Evolutionary conservation across 1,140 invertebrate species (phyloP).

Genomic region (Brachionus manjavacas): DNA sequence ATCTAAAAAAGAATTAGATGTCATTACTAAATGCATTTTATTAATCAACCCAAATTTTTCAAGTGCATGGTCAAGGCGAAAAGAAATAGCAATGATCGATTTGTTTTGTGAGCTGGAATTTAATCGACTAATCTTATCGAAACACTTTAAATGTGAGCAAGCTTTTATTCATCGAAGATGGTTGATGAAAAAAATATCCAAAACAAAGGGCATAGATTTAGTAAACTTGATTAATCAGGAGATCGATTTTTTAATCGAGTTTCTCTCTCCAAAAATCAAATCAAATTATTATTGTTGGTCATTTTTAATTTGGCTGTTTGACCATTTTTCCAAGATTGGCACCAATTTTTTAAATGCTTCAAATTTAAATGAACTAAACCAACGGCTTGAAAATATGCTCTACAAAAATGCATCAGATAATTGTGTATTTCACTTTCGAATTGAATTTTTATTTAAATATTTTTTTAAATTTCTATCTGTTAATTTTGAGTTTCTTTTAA

Average conservation of each 20-base stretch:
- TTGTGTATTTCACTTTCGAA: conserved; percentile 16
- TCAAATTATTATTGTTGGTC: conserved; percentile 41
- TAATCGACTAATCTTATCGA: conserved; percentile 1
- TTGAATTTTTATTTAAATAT: neutral
- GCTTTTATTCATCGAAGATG: conserved; percentile 32
- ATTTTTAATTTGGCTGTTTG: conserved; percentile 23
- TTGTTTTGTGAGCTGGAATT: neutral
- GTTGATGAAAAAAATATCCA: neutral
- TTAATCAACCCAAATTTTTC: conserved; percentile 25
- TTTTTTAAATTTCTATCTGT: neutral
- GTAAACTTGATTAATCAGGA: neutral
- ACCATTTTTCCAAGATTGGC: neutral
- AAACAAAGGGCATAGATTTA: neutral
- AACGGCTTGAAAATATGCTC: neutral
- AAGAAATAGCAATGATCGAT: neutral
- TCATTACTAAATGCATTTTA: neutral
- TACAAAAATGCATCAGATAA: conserved; percentile 22
- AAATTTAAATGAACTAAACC: neutral
- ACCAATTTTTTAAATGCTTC: neutral
- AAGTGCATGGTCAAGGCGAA: conserved; percentile 30
- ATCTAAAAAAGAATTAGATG: neutral
- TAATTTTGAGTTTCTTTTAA: neutral
- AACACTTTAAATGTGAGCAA: conserved; percentile 37
- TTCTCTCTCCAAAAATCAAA: neutral
- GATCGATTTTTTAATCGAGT: neutral